A percentile compares a stretch with the other conserved stretches of the same genome.
phyloP scores from a whole-genome alignment of 2,113 vertebrate genomes.

The Catharus bicknelli region DNA sequence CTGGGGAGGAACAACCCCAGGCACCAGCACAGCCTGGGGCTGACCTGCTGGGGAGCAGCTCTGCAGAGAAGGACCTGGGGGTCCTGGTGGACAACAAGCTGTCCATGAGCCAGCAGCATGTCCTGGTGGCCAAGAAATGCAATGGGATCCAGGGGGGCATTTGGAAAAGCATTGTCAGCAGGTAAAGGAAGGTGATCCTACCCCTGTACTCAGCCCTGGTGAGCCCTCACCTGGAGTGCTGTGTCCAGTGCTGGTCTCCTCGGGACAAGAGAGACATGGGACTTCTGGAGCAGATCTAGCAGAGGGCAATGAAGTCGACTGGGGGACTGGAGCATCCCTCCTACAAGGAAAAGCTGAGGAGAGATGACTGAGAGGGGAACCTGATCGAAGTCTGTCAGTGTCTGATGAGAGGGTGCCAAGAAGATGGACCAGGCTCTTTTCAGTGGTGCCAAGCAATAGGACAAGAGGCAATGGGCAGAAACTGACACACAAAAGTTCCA shows the following conservation, averaged over 20 bases:
- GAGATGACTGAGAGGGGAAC: not conserved
- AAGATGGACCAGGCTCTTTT: not conserved
- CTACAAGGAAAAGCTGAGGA: not conserved
- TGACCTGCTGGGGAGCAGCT: not conserved
- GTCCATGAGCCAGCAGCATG: not conserved
- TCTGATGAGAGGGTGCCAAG: not conserved
- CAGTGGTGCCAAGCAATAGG: rapidly evolving
- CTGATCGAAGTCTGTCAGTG: not conserved
- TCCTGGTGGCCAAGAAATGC: not conserved
- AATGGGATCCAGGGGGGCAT: not conserved
- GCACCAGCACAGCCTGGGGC: not conserved
- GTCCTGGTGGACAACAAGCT: not conserved
- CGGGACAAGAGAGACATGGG: not conserved
- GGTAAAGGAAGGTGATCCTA: not conserved
- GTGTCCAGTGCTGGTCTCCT: not conserved
- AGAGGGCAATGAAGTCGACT: not conserved
- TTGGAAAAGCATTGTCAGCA: not conserved
- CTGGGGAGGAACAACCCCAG: not conserved
- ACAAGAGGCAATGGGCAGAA: not conserved
- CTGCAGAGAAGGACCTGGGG: not conserved
- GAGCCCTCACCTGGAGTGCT: not conserved
- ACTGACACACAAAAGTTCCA: not conserved
- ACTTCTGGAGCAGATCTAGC: not conserved
- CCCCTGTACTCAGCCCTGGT: rapidly evolving
- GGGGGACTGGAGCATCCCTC: not conserved